Evolutionary conservation across 2,797 vertebrate species (phyloP).

Genomic region (Lerista edwardsae): DNA sequence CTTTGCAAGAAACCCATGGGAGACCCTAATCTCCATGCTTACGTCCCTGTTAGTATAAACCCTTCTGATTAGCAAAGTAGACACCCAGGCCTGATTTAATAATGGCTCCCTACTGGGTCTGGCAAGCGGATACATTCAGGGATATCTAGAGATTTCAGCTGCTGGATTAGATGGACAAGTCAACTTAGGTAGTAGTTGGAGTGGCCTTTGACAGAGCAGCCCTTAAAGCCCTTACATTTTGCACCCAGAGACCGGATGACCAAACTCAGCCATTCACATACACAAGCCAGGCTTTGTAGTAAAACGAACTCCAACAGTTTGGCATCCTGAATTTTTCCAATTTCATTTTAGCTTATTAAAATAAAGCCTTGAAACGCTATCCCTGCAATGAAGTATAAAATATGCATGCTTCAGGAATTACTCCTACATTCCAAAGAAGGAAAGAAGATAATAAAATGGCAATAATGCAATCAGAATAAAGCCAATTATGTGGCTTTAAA

Average conservation of each 20-base stretch:
- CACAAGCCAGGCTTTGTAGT: not conserved
- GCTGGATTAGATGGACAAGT: not conserved
- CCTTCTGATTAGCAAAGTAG: slow-evolving; percentile 30
- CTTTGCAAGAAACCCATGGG: slow-evolving; percentile 37
- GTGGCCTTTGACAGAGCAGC: not conserved
- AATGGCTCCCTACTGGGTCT: slow-evolving; percentile 21
- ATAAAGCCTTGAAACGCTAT: not conserved
- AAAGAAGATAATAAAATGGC: not conserved
- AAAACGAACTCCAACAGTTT: too few relatives aligned
- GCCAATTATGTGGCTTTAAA: not conserved
- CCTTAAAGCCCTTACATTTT: not conserved
- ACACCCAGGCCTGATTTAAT: slow-evolving; percentile 39
- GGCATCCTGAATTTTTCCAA: not conserved
- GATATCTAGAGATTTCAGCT: not conserved
- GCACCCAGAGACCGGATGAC: not conserved
- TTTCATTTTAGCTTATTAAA: not conserved
- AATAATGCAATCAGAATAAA: not conserved
- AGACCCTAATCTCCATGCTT: slow-evolving; percentile 53
- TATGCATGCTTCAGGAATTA: not conserved
- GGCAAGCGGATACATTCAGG: not conserved
- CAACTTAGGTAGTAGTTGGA: not conserved
- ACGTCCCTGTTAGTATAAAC: not conserved
- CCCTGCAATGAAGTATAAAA: not conserved
- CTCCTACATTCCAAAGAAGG: not conserved
- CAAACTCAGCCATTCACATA: not conserved